Base-by-base conservation (phyloP, 2,888 invertebrate genomes). In the Apoda limacodes region DNA sequence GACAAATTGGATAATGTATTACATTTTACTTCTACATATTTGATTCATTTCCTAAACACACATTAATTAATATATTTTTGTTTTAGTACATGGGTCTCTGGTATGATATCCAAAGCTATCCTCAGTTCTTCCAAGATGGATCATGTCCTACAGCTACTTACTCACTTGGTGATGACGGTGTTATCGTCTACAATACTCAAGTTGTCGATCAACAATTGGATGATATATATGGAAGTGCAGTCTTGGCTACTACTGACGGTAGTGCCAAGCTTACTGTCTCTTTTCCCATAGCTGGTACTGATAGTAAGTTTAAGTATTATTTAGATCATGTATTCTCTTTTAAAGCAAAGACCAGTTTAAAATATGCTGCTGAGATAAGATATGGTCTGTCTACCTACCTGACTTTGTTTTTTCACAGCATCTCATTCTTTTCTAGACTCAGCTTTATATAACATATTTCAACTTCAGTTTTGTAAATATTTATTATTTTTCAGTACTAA, bases 81-180 rank as follows among this genome's bases (percentile, higher is more conserved):
- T 46, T 30, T 19, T 53, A 70, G 80, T 81, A 67, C 40, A 38
- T 42, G 21, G 69, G 61, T 3, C 34, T 30, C 2, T 78, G 75
- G 78, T 64, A 62, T 30, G 65, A 69, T 39, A 50, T 74, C 10
- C 58, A 67, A 34, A 65, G 71, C 17, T 75, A 69, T 42, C 70
- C 74, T 3, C 56, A 67, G 11, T 42, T 32, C 1, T 71, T 69
- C 61, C 70, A 74, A 50, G 45, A 39, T 3, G 74, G 74, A 5
- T 60, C 64, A 1, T 75, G 78, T 25, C 55, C 59, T 2, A 62
- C 49, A 0, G 72, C 71, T 2, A 40, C 32, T 1, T 75, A 75
- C 41, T 45, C 46, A 2, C 39, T 55, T 1, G 52, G 53, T n/a
- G 28, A 32, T 2, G 42, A 36, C 10, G 54, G 51, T 4, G 58